phyloP scores from a whole-genome alignment of 2,113 vertebrate species.

The Fregata magnificens region DNA sequence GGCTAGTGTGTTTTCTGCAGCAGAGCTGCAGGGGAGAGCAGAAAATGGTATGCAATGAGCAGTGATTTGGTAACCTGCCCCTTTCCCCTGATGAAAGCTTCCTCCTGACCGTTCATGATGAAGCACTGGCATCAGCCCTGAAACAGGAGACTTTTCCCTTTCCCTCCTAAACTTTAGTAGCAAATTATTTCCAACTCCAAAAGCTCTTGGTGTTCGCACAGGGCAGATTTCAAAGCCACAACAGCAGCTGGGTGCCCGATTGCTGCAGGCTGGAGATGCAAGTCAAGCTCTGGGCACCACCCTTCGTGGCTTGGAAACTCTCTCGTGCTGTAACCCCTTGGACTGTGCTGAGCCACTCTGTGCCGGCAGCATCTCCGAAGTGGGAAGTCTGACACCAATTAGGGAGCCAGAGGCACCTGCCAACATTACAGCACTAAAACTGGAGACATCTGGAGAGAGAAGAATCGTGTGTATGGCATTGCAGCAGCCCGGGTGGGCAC shows the following conservation, averaged over 20 bases:
- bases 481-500: not conserved
- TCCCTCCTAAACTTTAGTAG: not conserved
- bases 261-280: not conserved
- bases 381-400: not conserved
- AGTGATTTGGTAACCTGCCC: not conserved
- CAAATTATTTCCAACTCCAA: not conserved
- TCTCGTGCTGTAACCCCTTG: not conserved
- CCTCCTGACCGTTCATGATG: not conserved
- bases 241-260: not conserved
- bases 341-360: not conserved
- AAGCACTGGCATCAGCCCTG: not conserved
- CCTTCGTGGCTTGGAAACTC: not conserved
- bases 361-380: rapidly evolving
- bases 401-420: not conserved
- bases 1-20: not conserved
- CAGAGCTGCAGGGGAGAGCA: not conserved
- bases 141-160: not conserved
- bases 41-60: not conserved
- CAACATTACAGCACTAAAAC: not conserved
- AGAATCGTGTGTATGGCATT: rapidly evolving
- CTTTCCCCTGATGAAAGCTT: not conserved
- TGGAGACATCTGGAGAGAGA: not conserved
- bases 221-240: not conserved
- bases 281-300: not conserved
- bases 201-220: not conserved